A percentile compares a stretch with the other conserved stretches of the same genome.
phyloP scores from a whole-genome alignment of 2,888 invertebrate species.

The Aphodius granarius region DNA sequence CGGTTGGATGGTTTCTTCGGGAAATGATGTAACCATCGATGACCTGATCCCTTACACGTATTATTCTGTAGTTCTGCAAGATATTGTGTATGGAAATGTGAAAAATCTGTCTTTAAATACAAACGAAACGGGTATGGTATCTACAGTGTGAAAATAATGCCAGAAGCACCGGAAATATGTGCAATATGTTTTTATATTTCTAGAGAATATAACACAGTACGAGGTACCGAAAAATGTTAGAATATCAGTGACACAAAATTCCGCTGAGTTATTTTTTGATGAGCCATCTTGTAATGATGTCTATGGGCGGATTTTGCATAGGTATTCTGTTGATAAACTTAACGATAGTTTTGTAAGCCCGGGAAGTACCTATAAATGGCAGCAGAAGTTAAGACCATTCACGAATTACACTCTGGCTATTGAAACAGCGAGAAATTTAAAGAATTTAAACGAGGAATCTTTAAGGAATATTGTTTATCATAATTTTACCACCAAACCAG shows the following conservation, averaged over 20 bases:
- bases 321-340: constrained; percentile 34
- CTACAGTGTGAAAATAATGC: background rate
- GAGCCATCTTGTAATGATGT: constrained; percentile 39
- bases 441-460: constrained; percentile 24
- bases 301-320: constrained; percentile 43
- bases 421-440: constrained; percentile 32
- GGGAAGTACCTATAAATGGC: constrained; percentile 37
- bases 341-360: constrained; percentile 33
- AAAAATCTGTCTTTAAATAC: constrained; percentile 39
- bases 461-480: constrained; percentile 28
- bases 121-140: constrained; percentile 42
- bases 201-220: constrained; percentile 41
- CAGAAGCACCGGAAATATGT: background rate
- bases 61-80: constrained; percentile 45
- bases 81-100: constrained; percentile 42
- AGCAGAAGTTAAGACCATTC: constrained; percentile 40
- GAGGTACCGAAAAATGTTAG: constrained; percentile 40
- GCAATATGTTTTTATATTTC: constrained; percentile 23
- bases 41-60: constrained; percentile 45
- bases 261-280: constrained; percentile 26
- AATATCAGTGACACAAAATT: background rate
- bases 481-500: constrained; percentile 45
- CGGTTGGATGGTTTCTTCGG: constrained; percentile 44
- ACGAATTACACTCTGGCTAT: constrained; percentile 44
- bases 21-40: constrained; percentile 39